phyloP scores from a whole-genome alignment of 2,888 invertebrate species.

The Pharmacophagus antenor region DNA sequence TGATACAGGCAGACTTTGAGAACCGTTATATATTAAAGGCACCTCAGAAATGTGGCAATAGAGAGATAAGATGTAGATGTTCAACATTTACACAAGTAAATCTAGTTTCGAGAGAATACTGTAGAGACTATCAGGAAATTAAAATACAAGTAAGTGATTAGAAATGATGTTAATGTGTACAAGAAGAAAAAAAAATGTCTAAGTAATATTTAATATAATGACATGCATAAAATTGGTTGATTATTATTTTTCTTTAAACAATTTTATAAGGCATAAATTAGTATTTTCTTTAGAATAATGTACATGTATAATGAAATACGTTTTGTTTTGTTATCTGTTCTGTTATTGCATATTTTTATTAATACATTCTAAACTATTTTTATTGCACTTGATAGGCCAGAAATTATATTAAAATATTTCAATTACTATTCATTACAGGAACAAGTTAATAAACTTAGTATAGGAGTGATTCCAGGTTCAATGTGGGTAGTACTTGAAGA shows the following conservation, averaged over 20 bases:
- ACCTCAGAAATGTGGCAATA: slow-evolving; percentile 79
- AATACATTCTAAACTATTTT: no score
- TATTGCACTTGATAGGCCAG: no score
- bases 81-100: slow-evolving; percentile 78
- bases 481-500: slow-evolving; percentile 90
- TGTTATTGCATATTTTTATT: no score
- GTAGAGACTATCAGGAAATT: slow-evolving; percentile 91
- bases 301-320: no score
- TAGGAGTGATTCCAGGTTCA: slow-evolving; percentile 87
- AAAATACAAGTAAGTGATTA: slow-evolving; percentile 85
- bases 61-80: slow-evolving; percentile 77
- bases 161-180: not conserved
- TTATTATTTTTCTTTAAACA: no score
- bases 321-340: no score
- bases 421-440: slow-evolving; percentile 77
- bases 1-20: slow-evolving; percentile 85
- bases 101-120: slow-evolving; percentile 82
- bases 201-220: no score
- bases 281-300: no score
- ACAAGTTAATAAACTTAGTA: slow-evolving; percentile 85
- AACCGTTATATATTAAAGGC: slow-evolving; percentile 81
- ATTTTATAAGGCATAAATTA: no score
- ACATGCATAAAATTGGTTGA: no score
- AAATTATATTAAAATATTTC: not conserved
- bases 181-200: not conserved